Conservation (phyloP, 92 coral and sea anemone genomes). For the Scolanthus callimorphus region DNA sequence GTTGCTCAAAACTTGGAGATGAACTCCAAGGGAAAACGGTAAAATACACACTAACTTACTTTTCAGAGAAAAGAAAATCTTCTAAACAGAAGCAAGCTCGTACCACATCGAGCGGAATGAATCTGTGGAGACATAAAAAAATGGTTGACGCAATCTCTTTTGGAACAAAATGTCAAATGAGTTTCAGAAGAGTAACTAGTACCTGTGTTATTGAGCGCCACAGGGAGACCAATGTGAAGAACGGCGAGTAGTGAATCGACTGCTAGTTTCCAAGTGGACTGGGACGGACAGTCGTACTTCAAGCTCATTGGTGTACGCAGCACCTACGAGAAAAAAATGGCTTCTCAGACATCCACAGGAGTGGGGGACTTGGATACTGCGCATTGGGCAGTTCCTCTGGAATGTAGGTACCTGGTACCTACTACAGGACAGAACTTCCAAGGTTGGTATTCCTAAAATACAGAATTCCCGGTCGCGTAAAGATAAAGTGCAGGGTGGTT, state of each 20-base stretch:
- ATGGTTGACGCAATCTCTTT: not conserved
- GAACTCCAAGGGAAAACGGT: too few species aligned
- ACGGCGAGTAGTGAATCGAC: constrained; percentile 83
- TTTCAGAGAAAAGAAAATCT: constrained; percentile 89
- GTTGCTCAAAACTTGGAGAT: too few species aligned
- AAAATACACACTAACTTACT: constrained; percentile 53
- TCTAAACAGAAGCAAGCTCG: constrained; percentile 88
- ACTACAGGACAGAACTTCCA: too few species aligned
- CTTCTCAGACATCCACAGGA: too few species aligned
- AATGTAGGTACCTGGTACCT: too few species aligned
- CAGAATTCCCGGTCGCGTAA: too few species aligned
- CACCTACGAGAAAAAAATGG: constrained; percentile 42
- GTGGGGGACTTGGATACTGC: too few species aligned
- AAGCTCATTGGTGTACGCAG: constrained; percentile 81
- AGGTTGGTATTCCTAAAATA: too few species aligned
- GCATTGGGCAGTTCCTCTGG: too few species aligned
- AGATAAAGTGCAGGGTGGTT: too few species aligned
- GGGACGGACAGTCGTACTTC: constrained; percentile 94
- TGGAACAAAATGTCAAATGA: not conserved
- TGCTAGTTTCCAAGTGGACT: constrained; percentile 98
- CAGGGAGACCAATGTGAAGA: constrained; percentile 77
- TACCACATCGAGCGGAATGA: constrained; percentile 97
- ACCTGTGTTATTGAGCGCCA: constrained; percentile 82
- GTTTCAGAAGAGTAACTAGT: not conserved
- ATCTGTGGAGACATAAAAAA: constrained; percentile 36